Evolutionary conservation across 2,888 invertebrate species (phyloP).

Genomic region (Thymelicus sylvestris): DNA sequence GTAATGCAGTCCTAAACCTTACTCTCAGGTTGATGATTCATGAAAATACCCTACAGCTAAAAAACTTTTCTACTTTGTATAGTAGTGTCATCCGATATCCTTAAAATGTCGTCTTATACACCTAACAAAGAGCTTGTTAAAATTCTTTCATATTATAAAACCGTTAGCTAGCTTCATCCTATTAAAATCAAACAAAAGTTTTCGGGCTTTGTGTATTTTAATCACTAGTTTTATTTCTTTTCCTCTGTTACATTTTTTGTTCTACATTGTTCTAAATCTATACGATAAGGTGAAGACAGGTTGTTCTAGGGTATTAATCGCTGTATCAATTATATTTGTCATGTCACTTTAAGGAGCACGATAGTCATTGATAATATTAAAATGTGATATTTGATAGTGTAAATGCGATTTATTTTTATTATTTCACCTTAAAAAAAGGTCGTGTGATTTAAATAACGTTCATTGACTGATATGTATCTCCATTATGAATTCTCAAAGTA

Average conservation of each 20-base stretch:
- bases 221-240: conserved; percentile 36
- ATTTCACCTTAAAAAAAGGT: too few relatives aligned
- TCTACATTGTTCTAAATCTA: conserved; percentile 11
- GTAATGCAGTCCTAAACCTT: too few relatives aligned
- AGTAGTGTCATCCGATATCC: not conserved
- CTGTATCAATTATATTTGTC: not conserved
- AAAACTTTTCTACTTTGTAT: not conserved
- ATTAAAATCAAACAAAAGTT: conserved; percentile 69
- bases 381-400: not conserved
- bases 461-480: not conserved
- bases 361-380: not conserved
- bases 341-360: not conserved
- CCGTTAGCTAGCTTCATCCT: conserved; percentile 52
- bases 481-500: not conserved
- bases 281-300: conserved; percentile 11
- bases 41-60: not conserved
- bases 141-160: conserved; percentile 62
- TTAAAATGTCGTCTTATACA: conserved; percentile 26
- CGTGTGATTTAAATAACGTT: not conserved
- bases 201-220: conserved; percentile 26
- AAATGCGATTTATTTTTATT: too few relatives aligned
- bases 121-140: conserved; percentile 79
- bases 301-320: not conserved
- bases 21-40: not conserved
- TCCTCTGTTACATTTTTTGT: conserved; percentile 3